These are phyloP conservation scores for Ectropis crepuscularia DNA, from an alignment of 2,888 invertebrate species.

Conservation along the genomic window DNA sequence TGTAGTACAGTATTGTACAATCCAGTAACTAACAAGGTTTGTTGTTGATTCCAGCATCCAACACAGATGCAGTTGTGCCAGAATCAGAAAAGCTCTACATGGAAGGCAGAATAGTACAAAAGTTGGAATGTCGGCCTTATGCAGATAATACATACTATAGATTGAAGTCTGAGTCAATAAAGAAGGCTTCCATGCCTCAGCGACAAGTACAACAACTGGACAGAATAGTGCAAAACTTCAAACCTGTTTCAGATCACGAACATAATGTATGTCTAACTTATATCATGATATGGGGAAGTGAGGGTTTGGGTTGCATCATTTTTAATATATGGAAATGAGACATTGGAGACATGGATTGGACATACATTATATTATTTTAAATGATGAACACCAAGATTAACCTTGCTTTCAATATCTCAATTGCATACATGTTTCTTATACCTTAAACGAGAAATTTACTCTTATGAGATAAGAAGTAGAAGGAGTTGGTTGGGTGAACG, in stretches of 20 bases:
- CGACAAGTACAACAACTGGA: constrained; percentile 94
- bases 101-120: constrained; percentile 98
- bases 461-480: too few relatives aligned
- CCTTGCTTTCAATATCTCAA: too few relatives aligned
- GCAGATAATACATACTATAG: constrained; percentile 96
- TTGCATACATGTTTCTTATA: too few relatives aligned
- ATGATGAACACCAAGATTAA: too few relatives aligned
- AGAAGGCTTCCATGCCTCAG: constrained; percentile 93
- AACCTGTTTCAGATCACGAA: constrained; percentile 96
- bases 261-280: constrained; percentile 90
- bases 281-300: too few relatives aligned
- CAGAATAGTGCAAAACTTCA: constrained; percentile 94
- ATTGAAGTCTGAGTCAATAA: constrained; percentile 94
- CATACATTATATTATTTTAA: too few relatives aligned
- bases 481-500: too few relatives aligned
- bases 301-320: too few relatives aligned
- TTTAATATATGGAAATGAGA: too few relatives aligned
- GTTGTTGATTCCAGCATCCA: constrained; percentile 76
- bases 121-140: constrained; percentile 96
- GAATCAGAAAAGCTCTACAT: constrained; percentile 94
- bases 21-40: background rate
- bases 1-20: background rate
- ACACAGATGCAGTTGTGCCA: constrained; percentile 88
- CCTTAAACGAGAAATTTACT: too few relatives aligned
- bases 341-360: too few relatives aligned